Base-by-base conservation (phyloP, 2,888 invertebrate genomes). In the Iselma pallidipennis region DNA sequence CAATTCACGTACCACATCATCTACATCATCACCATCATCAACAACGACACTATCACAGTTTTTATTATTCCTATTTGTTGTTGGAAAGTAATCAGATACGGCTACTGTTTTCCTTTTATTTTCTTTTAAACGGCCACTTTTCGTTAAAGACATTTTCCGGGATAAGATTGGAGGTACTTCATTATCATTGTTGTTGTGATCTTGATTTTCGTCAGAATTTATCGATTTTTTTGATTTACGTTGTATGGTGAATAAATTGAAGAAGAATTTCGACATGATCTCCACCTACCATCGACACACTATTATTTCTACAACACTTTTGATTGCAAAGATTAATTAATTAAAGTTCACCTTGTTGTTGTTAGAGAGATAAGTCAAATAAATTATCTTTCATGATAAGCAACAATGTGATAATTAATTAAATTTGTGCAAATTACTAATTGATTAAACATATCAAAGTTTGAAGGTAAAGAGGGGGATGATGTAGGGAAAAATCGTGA, bases 101-200 rank as follows among this genome's bases (percentile, higher is more conserved):
- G 62, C 45, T 51, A 16, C 42, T 3, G 14, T 63, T 26, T 52
- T 67, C 33, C 74, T 49, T 49, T 73, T 74, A 51, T 66, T 69
- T 54, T 76, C 74, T 52, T 74, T 74, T 71, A 76, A 70, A 61
- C 75, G 66, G 9, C 75, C 75, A 65, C 74, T 76, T 65, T 74
- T 76, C 29, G 75, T 73, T 49, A 73, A 58, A 1, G 75, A 76
- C 55, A 72, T 66, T 64, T 69, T 56, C 19, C 75, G 57, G 7
- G 61, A 60, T 29, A 74, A 49, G 4, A 63, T 3, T 69, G 67
- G 37, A 33, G 14, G 16, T 12, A 2, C 49, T 23, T 25, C 49
- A 25, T 28, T 49, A 19, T 26, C 14, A 1, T 49, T 28, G 12
- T 16, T 49, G 6, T 12, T 48, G 51, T 28, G 14, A 25, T 25